Percentiles rank a stretch among this genome's conserved stretches.
These are phyloP conservation scores for Spermophilus dauricus DNA, from an alignment of 2,113 vertebrate species.

Conservation along the genomic window DNA sequence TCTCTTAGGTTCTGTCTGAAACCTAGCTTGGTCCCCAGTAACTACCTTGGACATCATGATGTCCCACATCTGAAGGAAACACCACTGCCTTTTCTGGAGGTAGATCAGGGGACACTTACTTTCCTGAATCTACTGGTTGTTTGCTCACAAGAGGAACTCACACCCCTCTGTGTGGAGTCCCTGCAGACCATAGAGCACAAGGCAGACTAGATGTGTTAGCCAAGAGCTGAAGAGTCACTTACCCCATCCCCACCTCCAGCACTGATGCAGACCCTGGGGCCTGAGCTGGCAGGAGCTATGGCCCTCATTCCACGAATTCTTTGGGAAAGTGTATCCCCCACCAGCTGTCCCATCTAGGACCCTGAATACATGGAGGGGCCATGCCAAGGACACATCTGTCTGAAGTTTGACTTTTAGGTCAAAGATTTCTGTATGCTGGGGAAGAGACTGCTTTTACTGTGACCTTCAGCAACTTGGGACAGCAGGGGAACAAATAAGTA, in stretches of 20 bases:
- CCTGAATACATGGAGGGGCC: neutral
- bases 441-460: neutral
- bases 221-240: slow-evolving; percentile 13
- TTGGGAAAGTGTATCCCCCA: neutral
- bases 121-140: neutral
- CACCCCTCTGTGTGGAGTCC: neutral
- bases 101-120: neutral
- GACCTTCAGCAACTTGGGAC: neutral
- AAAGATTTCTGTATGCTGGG: neutral
- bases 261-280: neutral
- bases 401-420: neutral
- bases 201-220: slow-evolving; percentile 39
- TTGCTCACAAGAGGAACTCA: neutral
- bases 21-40: neutral
- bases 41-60: neutral
- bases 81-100: neutral
- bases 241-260: too few relatives aligned
- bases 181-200: neutral
- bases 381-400: neutral
- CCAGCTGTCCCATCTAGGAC: neutral
- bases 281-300: neutral
- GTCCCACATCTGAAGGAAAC: neutral
- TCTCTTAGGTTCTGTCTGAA: neutral
- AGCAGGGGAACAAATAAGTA: neutral
- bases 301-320: neutral